These are phyloP conservation scores for Callinectes sapidus DNA, from an alignment of 2,888 invertebrate genomes.

Conservation along the genomic window DNA sequence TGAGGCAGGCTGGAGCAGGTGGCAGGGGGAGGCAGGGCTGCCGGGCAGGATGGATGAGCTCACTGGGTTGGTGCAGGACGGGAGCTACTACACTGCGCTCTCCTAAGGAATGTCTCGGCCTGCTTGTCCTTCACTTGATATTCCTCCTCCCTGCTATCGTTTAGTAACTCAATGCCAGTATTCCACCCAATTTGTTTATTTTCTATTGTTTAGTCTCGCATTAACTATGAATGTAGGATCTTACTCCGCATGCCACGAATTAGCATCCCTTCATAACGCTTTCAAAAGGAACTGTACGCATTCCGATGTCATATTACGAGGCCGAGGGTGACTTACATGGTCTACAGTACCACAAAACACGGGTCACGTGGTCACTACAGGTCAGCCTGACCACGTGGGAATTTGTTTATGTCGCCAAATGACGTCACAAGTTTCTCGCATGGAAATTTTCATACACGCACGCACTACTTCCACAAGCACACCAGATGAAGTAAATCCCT, in stretches of 20 bases:
- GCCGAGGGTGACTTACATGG: neutral
- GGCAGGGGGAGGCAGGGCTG: neutral
- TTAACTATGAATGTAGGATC: neutral
- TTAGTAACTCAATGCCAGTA: neutral
- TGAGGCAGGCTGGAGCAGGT: neutral
- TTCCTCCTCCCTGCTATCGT: conserved; percentile 4
- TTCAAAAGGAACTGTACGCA: neutral
- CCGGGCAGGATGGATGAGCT: neutral
- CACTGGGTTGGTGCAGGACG: neutral
- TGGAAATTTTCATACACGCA: conserved; percentile 48
- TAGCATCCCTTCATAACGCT: neutral
- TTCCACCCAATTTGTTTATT: conserved; percentile 1
- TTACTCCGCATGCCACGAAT: neutral
- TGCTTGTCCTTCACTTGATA: neutral
- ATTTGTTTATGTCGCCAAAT: conserved; percentile 72
- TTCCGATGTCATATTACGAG: neutral
- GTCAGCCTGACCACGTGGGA: conserved; percentile 71
- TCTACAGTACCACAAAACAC: conserved; percentile 54
- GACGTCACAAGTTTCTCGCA: conserved; percentile 68
- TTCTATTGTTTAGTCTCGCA: neutral
- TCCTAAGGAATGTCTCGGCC: neutral
- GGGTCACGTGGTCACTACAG: conserved; percentile 68
- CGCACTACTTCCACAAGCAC: neutral
- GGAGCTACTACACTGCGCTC: neutral
- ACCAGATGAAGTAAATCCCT: neutral